These are phyloP conservation scores for Eilema depressum DNA, from an alignment of 2,888 invertebrate species.

Conservation along the genomic window DNA sequence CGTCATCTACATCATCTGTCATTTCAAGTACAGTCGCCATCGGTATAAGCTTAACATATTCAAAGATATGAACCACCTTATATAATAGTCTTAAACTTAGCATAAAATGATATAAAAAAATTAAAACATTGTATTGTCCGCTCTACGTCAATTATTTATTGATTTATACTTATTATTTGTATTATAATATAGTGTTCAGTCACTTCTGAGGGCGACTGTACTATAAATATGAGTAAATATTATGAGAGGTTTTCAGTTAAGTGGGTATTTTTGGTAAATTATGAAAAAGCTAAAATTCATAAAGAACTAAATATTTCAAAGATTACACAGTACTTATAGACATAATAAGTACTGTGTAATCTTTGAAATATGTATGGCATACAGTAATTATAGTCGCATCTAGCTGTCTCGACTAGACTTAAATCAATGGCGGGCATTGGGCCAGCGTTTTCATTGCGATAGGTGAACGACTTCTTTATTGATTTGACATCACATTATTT, in stretches of 20 bases:
- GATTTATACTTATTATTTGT: too few relatives aligned
- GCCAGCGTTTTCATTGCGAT: conserved; percentile 57
- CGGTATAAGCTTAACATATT: too few relatives aligned
- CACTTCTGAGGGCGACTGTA: too few relatives aligned
- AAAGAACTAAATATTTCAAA: not conserved
- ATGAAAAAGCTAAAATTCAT: not conserved
- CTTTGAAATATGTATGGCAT: not conserved
- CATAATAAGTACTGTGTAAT: too few relatives aligned
- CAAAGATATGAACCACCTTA: too few relatives aligned
- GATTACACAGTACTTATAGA: too few relatives aligned
- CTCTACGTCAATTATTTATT: too few relatives aligned
- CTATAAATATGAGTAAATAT: conserved; percentile 39
- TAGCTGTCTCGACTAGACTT: conserved; percentile 10
- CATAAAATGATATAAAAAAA: too few relatives aligned
- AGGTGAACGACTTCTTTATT: conserved; percentile 82
- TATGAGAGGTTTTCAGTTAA: not conserved
- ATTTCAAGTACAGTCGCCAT: conserved; percentile 16
- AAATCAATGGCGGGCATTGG: conserved; percentile 58
- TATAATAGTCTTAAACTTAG: too few relatives aligned
- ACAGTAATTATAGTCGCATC: conserved; percentile 2
- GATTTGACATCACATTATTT: conserved; percentile 72
- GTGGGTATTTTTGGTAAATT: not conserved
- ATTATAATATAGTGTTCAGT: too few relatives aligned
- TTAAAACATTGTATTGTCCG: too few relatives aligned
- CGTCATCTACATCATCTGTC: conserved; percentile 51